These are phyloP conservation scores for Calidris pugnax DNA, from an alignment of 2,113 vertebrate genomes.

Conservation along the genomic window DNA sequence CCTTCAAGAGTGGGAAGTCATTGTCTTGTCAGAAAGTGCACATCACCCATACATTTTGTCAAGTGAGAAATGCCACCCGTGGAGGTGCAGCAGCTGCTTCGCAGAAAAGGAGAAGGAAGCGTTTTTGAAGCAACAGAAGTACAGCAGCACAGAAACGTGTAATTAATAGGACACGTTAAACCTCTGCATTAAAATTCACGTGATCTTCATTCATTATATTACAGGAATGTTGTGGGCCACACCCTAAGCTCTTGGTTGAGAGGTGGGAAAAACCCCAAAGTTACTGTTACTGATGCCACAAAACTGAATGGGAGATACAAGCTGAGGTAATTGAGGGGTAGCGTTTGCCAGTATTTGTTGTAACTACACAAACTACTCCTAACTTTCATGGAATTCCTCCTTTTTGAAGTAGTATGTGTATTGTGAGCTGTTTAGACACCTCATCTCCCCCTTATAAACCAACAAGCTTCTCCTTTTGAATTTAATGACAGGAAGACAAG, in stretches of 20 bases:
- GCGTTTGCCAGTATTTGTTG: background rate
- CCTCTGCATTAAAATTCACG: background rate
- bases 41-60: background rate
- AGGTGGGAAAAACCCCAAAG: background rate
- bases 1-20: background rate
- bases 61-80: background rate
- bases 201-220: background rate
- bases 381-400: background rate
- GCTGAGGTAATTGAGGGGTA: background rate
- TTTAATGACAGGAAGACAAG: background rate
- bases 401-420: background rate
- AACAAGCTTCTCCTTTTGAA: background rate
- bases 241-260: background rate
- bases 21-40: background rate
- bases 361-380: background rate
- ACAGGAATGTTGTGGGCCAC: slow-evolving; percentile 29
- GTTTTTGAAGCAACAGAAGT: background rate
- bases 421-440: background rate
- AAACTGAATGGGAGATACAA: background rate
- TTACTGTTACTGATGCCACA: background rate
- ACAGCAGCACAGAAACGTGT: background rate
- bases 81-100: background rate
- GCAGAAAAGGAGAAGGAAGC: background rate
- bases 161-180: background rate
- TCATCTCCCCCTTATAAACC: background rate